phyloP scores from a whole-genome alignment of 92 coral and sea anemone species.

The Actinernus sp. region DNA sequence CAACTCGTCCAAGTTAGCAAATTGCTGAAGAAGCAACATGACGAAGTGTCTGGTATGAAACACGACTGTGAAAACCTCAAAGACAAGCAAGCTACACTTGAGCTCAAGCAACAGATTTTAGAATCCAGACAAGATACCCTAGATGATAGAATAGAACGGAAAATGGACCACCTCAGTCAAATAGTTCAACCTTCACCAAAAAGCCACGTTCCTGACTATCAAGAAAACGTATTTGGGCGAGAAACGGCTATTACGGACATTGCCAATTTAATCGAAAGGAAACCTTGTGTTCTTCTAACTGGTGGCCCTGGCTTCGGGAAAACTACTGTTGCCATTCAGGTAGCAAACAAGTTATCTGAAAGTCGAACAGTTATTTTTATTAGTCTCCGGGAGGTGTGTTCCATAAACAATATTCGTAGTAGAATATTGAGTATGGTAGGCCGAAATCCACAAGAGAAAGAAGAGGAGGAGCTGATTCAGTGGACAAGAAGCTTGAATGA shows the following conservation, averaged over 20 bases:
- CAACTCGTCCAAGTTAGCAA: no score
- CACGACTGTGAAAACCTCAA: no score
- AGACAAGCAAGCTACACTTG: no score
- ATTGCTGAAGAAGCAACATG: no score
- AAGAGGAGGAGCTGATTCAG: background rate
- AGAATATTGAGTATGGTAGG: background rate
- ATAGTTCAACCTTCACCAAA: background rate
- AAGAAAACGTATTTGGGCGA: slow-evolving; percentile 9
- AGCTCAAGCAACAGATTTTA: no score
- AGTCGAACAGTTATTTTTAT: background rate
- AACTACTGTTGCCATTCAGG: slow-evolving; percentile 11
- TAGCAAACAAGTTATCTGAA: background rate
- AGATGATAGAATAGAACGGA: no score
- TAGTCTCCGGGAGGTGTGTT: slow-evolving; percentile 2
- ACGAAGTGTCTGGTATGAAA: no score
- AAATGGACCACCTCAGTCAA: no score
- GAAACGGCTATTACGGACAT: background rate
- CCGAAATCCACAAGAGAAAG: slow-evolving; percentile 1
- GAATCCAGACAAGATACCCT: no score
- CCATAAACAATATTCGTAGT: background rate
- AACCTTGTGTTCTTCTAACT: slow-evolving; percentile 6
- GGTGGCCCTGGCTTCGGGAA: slow-evolving; percentile 11
- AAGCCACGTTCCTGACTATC: slow-evolving; percentile 1
- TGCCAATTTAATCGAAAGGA: background rate
- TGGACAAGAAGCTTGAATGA: slow-evolving; percentile 2